Percentiles rank a stretch among this genome's conserved stretches.
Conservation (phyloP, 2,888 invertebrate species). For the Amphiduros pacificus region DNA sequence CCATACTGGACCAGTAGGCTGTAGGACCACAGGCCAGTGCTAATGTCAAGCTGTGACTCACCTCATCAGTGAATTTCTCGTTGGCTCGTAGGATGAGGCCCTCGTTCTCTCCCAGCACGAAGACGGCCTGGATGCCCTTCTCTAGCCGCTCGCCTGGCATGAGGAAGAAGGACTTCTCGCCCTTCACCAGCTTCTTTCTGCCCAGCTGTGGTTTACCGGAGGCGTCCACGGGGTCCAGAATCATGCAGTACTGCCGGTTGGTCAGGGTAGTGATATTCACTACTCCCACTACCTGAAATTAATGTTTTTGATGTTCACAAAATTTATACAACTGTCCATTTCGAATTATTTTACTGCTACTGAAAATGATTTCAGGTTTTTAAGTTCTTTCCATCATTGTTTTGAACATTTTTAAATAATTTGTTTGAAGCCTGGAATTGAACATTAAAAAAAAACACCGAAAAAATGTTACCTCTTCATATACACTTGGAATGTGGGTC, state of each 20-base stretch:
- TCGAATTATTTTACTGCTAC: too few species aligned
- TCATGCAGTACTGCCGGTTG: conserved; percentile 62
- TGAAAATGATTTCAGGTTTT: too few species aligned
- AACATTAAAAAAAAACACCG: too few species aligned
- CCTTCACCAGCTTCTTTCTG: conserved; percentile 61
- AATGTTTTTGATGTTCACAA: too few species aligned
- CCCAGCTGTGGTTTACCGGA: conserved; percentile 58
- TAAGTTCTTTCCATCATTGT: too few species aligned
- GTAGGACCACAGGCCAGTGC: too few species aligned
- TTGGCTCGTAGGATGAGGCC: conserved; percentile 61
- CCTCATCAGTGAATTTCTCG: conserved; percentile 58
- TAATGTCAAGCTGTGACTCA: conserved; percentile 9
- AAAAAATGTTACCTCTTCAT: conserved; percentile 62
- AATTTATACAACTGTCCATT: too few species aligned
- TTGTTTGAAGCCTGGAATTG: background rate
- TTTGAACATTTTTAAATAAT: background rate
- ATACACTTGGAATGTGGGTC: conserved; percentile 63
- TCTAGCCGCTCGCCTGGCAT: conserved; percentile 62
- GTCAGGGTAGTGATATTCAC: conserved; percentile 61
- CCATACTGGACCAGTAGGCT: too few species aligned
- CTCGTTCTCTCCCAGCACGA: conserved; percentile 62
- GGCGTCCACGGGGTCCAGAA: conserved; percentile 61
- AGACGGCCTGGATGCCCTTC: conserved; percentile 61
- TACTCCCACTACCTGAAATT: conserved; percentile 59
- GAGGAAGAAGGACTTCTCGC: conserved; percentile 63